Evolutionary conservation across 2,888 invertebrate genomes (phyloP).

Genomic region (Caradrina kadenii): DNA sequence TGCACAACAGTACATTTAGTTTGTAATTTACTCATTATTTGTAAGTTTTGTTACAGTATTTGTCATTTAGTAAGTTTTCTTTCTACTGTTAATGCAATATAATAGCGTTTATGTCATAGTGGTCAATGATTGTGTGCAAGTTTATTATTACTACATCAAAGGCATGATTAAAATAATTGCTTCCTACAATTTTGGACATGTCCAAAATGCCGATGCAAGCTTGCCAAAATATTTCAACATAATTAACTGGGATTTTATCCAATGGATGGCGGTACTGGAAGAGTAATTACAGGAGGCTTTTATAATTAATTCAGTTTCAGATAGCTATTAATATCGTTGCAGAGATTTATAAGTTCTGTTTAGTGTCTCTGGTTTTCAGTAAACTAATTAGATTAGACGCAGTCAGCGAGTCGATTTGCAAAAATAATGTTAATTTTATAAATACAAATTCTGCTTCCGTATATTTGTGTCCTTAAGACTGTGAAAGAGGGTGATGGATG

Average conservation of each 20-base stretch:
- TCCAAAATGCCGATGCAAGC: not conserved
- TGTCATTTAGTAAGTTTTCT: too few species aligned
- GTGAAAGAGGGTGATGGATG: too few species aligned
- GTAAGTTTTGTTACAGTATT: too few species aligned
- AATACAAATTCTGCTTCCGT: too few species aligned
- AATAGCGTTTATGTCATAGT: not conserved
- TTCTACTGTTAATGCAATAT: not conserved
- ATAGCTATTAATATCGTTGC: not conserved
- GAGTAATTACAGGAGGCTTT: slow-evolving; percentile 9
- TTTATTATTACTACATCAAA: not conserved
- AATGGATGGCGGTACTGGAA: slow-evolving; percentile 10
- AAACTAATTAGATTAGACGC: not conserved
- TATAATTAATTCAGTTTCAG: slow-evolving; percentile 16
- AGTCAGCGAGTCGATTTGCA: too few species aligned
- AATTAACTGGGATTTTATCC: not conserved
- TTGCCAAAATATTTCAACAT: not conserved
- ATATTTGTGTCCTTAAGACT: too few species aligned
- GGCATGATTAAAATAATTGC: not conserved
- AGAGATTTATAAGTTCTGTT: not conserved
- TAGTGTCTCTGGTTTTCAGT: not conserved
- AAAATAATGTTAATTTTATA: too few species aligned
- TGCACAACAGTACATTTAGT: too few species aligned
- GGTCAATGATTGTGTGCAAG: too few species aligned
- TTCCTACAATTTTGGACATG: not conserved
- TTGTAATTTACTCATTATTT: too few species aligned